A percentile compares a stretch with the other conserved stretches of the same genome.
Evolutionary conservation across 35 echinoderm and acorn worm species (phyloP).

Genomic region (Heliocidaris tuberculata): DNA sequence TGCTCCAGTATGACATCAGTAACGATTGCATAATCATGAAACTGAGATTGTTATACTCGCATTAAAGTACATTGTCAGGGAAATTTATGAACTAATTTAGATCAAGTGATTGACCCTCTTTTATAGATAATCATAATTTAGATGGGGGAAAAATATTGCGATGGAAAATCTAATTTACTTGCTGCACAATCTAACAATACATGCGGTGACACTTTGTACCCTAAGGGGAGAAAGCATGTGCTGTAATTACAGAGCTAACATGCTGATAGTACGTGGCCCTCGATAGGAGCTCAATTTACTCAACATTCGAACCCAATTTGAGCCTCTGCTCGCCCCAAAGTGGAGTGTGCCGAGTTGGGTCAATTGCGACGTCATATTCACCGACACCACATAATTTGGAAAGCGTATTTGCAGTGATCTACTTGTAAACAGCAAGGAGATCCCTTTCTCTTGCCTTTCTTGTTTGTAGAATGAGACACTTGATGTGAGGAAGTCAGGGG

Average conservation of each 20-base stretch:
- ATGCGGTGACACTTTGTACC: too few species aligned
- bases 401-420: not conserved
- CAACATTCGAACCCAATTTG: slow-evolving; percentile 16
- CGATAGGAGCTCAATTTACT: not conserved
- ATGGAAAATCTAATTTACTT: not conserved
- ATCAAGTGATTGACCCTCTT: too few species aligned
- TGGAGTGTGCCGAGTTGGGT: not conserved
- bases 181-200: not conserved
- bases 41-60: too few species aligned
- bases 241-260: not conserved
- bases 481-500: too few species aligned
- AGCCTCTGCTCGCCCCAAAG: slow-evolving; percentile 13
- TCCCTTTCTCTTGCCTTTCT: not conserved
- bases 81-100: too few species aligned
- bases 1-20: too few species aligned
- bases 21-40: too few species aligned
- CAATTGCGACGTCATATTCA: not conserved
- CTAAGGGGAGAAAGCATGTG: not conserved
- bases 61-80: too few species aligned
- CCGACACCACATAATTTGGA: not conserved
- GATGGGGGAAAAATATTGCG: too few species aligned
- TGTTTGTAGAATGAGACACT: too few species aligned
- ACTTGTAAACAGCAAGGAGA: slow-evolving; percentile 4
- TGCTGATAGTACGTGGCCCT: slow-evolving; percentile 6
- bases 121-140: too few species aligned